phyloP scores from a whole-genome alignment of 2,113 vertebrate species.

The Pipa parva region DNA sequence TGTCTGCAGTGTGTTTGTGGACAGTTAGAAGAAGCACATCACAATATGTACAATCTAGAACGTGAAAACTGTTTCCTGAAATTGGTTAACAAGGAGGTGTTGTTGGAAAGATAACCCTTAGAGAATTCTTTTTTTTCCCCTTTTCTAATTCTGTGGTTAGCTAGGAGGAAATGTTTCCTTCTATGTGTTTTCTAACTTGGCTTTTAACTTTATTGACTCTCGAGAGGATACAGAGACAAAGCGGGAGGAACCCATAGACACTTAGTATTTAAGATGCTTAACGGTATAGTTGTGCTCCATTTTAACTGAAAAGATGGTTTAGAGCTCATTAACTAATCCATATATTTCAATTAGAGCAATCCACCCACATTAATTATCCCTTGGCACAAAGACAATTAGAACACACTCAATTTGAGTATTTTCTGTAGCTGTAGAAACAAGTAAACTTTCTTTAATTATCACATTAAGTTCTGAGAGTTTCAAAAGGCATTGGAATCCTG shows the following conservation, averaged over 20 bases:
- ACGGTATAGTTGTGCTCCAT: not conserved
- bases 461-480: conserved; percentile 10
- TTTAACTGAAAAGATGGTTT: not conserved
- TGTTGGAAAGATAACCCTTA: not conserved
- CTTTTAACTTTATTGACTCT: conserved; percentile 2
- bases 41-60: not conserved
- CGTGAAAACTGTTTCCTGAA: not conserved
- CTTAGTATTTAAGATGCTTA: not conserved
- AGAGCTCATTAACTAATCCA: conserved; percentile 16
- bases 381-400: conserved; percentile 10
- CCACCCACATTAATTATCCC: conserved; percentile 18
- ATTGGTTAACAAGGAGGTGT: not conserved
- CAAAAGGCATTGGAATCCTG: conserved; percentile 3
- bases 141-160: not conserved
- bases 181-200: not conserved
- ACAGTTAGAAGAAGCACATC: not conserved
- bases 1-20: not conserved
- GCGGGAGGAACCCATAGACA: not conserved
- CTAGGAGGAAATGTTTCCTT: not conserved
- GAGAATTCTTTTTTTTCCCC: not conserved
- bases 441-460: conserved; percentile 27
- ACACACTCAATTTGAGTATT: not conserved
- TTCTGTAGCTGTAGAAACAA: not conserved
- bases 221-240: not conserved
- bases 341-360: conserved; percentile 11